Evolutionary conservation across 2,113 vertebrate genomes (phyloP).

Genomic region (Climacteris rufus): DNA sequence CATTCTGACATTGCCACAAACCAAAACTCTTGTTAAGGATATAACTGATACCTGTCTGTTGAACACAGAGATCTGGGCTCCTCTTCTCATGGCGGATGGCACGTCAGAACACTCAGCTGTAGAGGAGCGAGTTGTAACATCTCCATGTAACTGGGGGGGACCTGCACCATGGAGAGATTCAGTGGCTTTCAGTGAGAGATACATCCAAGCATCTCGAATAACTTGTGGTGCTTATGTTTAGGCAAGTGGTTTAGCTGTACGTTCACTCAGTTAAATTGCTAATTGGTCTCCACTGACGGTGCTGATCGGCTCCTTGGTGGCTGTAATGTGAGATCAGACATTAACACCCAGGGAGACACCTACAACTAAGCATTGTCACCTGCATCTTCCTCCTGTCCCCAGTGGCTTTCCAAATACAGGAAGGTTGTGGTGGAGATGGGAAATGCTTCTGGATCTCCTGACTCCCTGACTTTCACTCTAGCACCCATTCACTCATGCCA

Average conservation of each 20-base stretch:
- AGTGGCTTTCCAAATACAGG: not conserved
- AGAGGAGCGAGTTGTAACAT: not conserved
- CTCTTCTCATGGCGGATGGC: not conserved
- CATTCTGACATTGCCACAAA: not conserved
- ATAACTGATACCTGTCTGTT: not conserved
- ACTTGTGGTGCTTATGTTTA: not conserved
- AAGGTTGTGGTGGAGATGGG: not conserved
- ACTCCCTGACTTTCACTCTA: accelerated
- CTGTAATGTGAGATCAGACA: not conserved
- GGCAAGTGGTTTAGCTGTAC: not conserved
- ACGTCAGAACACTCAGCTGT: not conserved
- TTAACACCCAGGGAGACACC: not conserved
- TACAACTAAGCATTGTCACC: not conserved
- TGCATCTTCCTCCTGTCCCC: not conserved
- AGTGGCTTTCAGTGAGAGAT: not conserved
- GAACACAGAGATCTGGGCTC: not conserved
- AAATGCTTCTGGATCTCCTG: not conserved
- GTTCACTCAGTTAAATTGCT: not conserved
- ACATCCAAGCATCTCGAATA: not conserved
- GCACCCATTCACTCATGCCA: not conserved
- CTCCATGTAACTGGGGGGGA: not conserved
- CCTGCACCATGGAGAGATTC: not conserved
- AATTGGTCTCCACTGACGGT: not conserved
- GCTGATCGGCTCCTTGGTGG: not conserved
- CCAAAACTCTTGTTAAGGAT: not conserved